Evolutionary conservation across 2,797 vertebrate species (phyloP).

Genomic region (Arctocebus calabarensis): DNA sequence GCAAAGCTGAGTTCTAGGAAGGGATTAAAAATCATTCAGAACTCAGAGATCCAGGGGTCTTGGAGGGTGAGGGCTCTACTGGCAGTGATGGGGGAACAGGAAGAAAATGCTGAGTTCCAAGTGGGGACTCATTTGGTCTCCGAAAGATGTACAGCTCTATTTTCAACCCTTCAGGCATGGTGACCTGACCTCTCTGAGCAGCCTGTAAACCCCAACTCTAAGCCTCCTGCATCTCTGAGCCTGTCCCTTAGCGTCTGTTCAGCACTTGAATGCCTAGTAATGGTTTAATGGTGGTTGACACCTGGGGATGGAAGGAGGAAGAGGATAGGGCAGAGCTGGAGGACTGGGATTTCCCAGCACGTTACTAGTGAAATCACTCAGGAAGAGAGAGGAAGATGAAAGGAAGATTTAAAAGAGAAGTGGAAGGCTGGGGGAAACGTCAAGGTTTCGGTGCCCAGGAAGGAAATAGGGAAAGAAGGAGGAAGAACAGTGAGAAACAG

Average conservation of each 20-base stretch:
- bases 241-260: not conserved
- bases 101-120: not conserved
- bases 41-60: not conserved
- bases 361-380: not conserved
- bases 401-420: not conserved
- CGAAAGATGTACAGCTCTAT: not conserved
- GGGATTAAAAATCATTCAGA: not conserved
- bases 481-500: not conserved
- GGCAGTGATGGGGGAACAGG: not conserved
- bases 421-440: not conserved
- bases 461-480: not conserved
- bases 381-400: not conserved
- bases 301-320: not conserved
- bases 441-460: not conserved
- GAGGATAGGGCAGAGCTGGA: not conserved
- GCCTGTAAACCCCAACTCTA: not conserved
- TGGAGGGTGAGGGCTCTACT: not conserved
- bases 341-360: not conserved
- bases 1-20: not conserved
- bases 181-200: not conserved
- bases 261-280: not conserved
- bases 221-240: not conserved
- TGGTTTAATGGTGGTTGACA: not conserved
- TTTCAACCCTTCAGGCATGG: not conserved
- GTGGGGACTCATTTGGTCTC: not conserved